Conservation (phyloP, 30 jellyfish, hydroid and myxozoan genomes). For the Turritopsis rubra region DNA sequence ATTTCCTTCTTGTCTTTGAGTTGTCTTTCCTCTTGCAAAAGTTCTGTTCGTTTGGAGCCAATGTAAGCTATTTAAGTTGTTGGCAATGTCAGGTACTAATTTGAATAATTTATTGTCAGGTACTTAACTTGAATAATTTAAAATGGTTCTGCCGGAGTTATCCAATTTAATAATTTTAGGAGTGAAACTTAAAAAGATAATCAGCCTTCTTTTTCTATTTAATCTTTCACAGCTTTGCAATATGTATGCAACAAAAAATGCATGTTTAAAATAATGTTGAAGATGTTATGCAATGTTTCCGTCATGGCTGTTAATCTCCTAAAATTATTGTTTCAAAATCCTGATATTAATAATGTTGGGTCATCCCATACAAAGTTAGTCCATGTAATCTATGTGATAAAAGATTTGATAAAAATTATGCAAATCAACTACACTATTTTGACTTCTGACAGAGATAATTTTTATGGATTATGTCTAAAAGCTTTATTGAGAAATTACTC, state of each 20-base stretch:
- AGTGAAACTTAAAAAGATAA: too few species aligned
- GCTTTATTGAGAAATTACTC: neutral
- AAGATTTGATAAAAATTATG: neutral
- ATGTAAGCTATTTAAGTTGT: neutral
- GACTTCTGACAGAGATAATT: neutral
- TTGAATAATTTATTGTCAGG: too few species aligned
- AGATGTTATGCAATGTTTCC: neutral
- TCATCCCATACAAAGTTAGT: neutral
- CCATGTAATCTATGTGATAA: neutral
- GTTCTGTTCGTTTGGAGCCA: neutral
- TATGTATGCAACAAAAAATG: neutral
- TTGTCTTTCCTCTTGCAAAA: neutral
- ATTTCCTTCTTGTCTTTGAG: neutral
- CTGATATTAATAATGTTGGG: neutral
- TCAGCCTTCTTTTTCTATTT: too few species aligned
- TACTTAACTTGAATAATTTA: neutral
- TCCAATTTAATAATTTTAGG: neutral
- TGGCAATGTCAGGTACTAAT: neutral
- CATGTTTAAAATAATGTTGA: neutral
- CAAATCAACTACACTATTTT: neutral
- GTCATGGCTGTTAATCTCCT: neutral
- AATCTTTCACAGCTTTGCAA: too few species aligned
- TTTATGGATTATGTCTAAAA: neutral
- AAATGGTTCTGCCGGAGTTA: neutral
- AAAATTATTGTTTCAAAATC: too few species aligned